Evolutionary conservation across 2,113 vertebrate genomes (phyloP).

Genomic region (Halcyon senegalensis): DNA sequence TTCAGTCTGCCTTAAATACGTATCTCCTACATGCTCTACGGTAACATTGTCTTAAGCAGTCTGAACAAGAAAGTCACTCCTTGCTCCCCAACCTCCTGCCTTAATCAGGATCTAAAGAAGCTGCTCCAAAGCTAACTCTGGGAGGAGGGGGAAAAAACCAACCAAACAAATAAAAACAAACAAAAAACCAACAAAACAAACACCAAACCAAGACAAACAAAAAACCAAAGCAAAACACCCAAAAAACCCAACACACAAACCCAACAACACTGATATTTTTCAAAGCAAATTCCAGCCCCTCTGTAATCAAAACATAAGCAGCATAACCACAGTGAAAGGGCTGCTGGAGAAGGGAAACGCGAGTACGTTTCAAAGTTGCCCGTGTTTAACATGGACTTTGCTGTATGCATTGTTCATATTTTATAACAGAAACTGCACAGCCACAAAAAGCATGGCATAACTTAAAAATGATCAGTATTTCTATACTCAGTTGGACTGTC

Average conservation of each 20-base stretch:
- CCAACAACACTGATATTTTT: neutral
- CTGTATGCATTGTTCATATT: fast-evolving
- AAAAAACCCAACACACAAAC: no score
- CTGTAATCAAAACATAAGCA: constrained; percentile 24
- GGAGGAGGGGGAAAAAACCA: no score
- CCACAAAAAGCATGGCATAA: neutral
- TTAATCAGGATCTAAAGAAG: neutral
- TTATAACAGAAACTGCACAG: neutral
- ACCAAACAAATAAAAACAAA: no score
- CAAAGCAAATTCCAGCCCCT: constrained; percentile 40
- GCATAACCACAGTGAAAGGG: constrained; percentile 8
- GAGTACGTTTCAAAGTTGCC: neutral
- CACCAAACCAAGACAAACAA: no score
- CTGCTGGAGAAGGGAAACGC: neutral
- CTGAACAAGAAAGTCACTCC: neutral
- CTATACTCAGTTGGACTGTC: neutral
- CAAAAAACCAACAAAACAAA: neutral
- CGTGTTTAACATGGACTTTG: neutral
- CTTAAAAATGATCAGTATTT: neutral
- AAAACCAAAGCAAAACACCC: no score
- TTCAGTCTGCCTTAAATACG: neutral
- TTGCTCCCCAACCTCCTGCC: neutral
- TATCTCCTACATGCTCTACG: neutral
- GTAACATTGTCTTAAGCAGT: neutral
- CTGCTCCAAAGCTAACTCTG: neutral